A percentile compares a stretch with the other conserved stretches of the same genome.
Evolutionary conservation across 2,888 invertebrate species (phyloP).

Genomic region (Dicyrtoma fusca): DNA sequence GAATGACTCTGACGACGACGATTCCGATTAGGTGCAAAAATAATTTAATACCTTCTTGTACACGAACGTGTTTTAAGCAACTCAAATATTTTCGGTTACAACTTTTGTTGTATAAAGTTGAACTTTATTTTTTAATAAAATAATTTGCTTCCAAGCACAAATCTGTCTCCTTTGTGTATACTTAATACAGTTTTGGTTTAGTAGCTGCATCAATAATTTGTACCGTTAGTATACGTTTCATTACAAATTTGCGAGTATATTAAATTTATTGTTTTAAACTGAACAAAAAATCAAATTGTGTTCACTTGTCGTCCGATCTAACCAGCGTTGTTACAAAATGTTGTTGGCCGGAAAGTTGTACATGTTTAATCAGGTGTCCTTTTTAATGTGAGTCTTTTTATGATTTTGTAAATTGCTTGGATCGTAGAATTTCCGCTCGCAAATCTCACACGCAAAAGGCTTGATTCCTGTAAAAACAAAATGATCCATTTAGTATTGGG

Average conservation of each 20-base stretch:
- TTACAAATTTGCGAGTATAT: no score
- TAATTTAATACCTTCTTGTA: not conserved
- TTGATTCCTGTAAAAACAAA: conserved; percentile 17
- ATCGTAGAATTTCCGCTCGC: conserved; percentile 22
- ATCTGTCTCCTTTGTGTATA: no score
- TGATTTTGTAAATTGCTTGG: conserved; percentile 31
- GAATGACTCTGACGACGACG: conserved; percentile 2
- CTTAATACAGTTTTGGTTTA: no score
- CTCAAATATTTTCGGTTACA: not conserved
- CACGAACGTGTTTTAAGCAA: no score
- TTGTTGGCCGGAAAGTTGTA: no score
- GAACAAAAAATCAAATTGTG: no score
- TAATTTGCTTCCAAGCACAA: no score
- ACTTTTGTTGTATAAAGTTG: not conserved
- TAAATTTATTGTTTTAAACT: no score
- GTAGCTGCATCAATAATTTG: no score
- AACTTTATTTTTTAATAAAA: not conserved
- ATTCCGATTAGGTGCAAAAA: conserved; percentile 16
- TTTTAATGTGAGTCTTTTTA: conserved; percentile 4
- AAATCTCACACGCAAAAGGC: conserved; percentile 20
- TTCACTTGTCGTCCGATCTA: no score
- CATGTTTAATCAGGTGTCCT: not conserved
- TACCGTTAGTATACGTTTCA: no score
- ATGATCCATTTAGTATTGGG: not conserved
- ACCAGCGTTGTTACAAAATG: no score